Conservation (phyloP, 2,888 invertebrate species). For the Heliconius hortense region DNA sequence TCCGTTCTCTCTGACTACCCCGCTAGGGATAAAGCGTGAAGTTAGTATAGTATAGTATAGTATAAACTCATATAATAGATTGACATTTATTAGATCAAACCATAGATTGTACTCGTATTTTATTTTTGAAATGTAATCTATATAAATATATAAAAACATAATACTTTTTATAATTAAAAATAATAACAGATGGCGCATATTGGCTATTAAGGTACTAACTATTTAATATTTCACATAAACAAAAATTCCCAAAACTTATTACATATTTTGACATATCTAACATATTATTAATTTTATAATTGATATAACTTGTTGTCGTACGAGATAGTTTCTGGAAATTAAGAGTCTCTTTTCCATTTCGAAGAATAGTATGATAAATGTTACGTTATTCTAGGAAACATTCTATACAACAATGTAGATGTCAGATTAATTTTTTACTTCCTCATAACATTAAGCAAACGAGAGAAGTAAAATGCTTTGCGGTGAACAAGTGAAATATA, state of each 20-base stretch:
- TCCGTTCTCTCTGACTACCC: too few species aligned
- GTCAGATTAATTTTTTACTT: conserved; percentile 12
- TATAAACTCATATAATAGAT: too few species aligned
- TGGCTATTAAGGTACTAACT: not conserved
- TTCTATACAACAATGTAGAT: conserved; percentile 6
- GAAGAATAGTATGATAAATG: conserved; percentile 1
- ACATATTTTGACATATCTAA: not conserved
- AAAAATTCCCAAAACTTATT: not conserved
- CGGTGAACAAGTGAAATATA: conserved; percentile 46
- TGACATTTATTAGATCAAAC: too few species aligned
- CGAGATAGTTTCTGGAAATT: not conserved
- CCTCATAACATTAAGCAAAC: conserved; percentile 43
- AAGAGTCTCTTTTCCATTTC: not conserved
- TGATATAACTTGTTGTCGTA: not conserved
- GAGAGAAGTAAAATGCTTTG: conserved; percentile 45
- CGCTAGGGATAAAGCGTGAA: too few species aligned
- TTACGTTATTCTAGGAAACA: conserved; percentile 3
- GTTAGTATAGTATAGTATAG: too few species aligned
- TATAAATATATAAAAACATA: too few species aligned
- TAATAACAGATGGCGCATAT: not conserved
- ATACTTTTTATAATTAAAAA: too few species aligned
- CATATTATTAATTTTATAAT: not conserved
- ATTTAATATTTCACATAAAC: not conserved
- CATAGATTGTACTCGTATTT: too few species aligned
- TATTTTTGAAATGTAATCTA: too few species aligned